Conservation (phyloP, 2,888 invertebrate species). For the Andrena trimmerana region DNA sequence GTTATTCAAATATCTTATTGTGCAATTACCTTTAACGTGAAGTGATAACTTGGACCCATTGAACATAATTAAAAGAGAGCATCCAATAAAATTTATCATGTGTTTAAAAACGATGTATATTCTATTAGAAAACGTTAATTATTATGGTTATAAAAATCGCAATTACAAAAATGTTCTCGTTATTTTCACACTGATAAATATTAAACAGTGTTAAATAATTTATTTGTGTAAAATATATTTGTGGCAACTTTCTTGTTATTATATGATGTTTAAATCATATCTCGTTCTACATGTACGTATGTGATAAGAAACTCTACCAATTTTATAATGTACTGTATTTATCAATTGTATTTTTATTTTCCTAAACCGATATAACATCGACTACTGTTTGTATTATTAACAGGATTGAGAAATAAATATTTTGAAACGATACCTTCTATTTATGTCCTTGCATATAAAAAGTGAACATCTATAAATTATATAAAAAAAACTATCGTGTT, state of each 20-base stretch:
- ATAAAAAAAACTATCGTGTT: not conserved
- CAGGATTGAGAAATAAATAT: constrained; percentile 46
- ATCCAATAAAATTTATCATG: constrained; percentile 22
- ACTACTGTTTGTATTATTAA: constrained; percentile 50
- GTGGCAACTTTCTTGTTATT: not conserved
- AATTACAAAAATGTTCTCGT: not conserved
- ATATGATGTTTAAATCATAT: constrained; percentile 7
- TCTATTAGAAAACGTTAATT: constrained; percentile 9
- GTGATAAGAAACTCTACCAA: constrained; percentile 1
- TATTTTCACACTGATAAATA: constrained; percentile 18
- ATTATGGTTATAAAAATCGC: constrained; percentile 9
- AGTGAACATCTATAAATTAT: not conserved
- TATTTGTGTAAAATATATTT: constrained; percentile 11
- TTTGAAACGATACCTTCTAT: constrained; percentile 9
- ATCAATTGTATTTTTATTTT: constrained; percentile 30
- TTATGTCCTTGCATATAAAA: constrained; percentile 29
- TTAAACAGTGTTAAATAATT: constrained; percentile 13
- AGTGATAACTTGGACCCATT: not conserved
- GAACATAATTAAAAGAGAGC: constrained; percentile 1
- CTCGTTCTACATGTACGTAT: not conserved
- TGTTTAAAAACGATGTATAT: constrained; percentile 25
- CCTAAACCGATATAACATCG: constrained; percentile 54
- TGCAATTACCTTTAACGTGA: constrained; percentile 4
- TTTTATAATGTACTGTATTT: constrained; percentile 14
- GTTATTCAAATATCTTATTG: constrained; percentile 37